A percentile compares a stretch with the other conserved stretches of the same genome.
phyloP scores from a whole-genome alignment of 2,797 vertebrate genomes.

The Rousettus madagascariensis region DNA sequence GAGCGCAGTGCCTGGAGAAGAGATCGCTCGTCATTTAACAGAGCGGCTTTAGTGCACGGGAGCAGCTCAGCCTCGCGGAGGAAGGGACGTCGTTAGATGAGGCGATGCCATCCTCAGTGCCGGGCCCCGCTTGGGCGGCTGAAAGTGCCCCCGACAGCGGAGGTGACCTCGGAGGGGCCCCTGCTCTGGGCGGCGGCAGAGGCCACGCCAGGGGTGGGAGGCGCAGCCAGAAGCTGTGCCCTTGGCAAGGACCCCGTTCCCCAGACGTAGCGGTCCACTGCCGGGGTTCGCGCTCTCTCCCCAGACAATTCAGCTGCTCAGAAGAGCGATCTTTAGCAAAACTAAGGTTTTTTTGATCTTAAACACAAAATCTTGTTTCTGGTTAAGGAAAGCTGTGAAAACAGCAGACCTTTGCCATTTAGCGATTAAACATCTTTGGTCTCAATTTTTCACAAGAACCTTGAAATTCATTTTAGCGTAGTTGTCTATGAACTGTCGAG shows the following conservation, averaged over 20 bases:
- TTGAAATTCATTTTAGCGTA: not conserved
- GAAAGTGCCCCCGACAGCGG: not conserved
- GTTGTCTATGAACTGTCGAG: not conserved
- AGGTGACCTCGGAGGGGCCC: no score
- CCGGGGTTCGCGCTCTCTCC: not conserved
- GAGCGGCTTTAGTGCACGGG: not conserved
- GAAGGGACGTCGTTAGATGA: not conserved
- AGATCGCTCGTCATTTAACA: not conserved
- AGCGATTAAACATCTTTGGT: not conserved
- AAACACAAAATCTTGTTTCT: not conserved
- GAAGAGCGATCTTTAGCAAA: not conserved
- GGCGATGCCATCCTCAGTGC: not conserved
- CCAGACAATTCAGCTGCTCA: not conserved
- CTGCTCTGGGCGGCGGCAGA: not conserved
- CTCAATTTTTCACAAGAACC: not conserved
- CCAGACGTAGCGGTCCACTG: not conserved
- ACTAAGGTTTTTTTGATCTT: not conserved
- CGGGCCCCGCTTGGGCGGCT: not conserved
- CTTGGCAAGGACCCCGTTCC: not conserved
- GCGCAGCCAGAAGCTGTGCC: not conserved
- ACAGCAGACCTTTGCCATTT: not conserved
- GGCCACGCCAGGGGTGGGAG: not conserved
- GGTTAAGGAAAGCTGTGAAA: not conserved
- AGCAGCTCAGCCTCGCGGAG: not conserved
- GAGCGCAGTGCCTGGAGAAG: rapidly evolving